Percentiles rank a stretch among this genome's conserved stretches.
phyloP scores from a whole-genome alignment of 1,140 invertebrate genomes.

The Drosophila melanica region DNA sequence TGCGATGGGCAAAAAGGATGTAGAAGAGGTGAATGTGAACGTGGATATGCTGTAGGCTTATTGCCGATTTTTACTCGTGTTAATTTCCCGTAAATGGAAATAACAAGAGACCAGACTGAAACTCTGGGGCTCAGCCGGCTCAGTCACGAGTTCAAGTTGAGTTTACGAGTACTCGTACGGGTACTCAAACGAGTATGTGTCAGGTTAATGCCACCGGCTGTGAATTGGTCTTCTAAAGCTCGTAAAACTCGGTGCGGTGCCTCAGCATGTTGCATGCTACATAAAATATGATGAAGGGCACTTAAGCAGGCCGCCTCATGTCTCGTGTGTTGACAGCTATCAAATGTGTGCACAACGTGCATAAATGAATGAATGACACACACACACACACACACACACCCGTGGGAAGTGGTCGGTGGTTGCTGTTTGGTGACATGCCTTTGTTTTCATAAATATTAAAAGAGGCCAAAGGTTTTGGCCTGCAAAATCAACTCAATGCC shows the following conservation, averaged over 20 bases:
- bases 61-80: conserved; percentile 77
- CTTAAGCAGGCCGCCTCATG: conserved; percentile 60
- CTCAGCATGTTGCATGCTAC: conserved; percentile 50
- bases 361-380: conserved; percentile 69
- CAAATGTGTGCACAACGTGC: conserved; percentile 76
- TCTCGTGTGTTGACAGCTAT: conserved; percentile 67
- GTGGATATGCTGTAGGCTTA: conserved; percentile 31
- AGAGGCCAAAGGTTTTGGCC: conserved; percentile 56
- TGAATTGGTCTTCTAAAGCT: conserved; percentile 64
- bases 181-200: conserved; percentile 33
- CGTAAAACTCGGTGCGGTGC: conserved; percentile 51
- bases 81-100: conserved; percentile 69
- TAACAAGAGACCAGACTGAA: conserved; percentile 5
- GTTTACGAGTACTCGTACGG: conserved; percentile 33
- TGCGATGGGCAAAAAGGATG: not conserved
- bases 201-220: conserved; percentile 58
- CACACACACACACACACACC: conserved; percentile 17
- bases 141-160: conserved; percentile 29
- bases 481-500: conserved; percentile 59
- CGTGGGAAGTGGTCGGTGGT: not conserved
- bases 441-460: conserved; percentile 81
- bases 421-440: conserved; percentile 48
- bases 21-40: not conserved
- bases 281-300: conserved; percentile 81
- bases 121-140: not conserved